These are phyloP conservation scores for Gallinago undulata DNA, from an alignment of 2,113 vertebrate genomes.

Conservation along the genomic window DNA sequence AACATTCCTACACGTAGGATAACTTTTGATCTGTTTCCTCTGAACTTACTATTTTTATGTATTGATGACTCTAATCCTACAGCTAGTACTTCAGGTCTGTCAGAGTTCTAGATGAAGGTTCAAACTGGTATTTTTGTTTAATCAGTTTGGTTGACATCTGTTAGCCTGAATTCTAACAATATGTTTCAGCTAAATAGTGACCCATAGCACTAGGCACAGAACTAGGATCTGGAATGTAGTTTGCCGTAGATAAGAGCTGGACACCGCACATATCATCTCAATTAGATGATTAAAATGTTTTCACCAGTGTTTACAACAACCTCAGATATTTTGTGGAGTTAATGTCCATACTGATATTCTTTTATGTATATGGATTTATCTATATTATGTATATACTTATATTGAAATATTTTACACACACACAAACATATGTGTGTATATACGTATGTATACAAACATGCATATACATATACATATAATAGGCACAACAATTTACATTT, in stretches of 20 bases:
- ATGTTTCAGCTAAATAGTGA: background rate
- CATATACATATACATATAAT: background rate
- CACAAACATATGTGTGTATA: background rate
- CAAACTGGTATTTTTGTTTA: background rate
- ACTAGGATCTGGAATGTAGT: background rate
- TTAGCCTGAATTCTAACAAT: background rate
- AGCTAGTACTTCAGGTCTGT: background rate
- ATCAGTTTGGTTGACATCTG: background rate
- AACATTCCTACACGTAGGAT: background rate
- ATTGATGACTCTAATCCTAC: background rate
- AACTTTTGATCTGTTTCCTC: background rate
- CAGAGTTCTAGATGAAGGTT: background rate
- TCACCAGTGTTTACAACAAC: background rate
- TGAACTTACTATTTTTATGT: background rate
- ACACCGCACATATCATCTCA: background rate
- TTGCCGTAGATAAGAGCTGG: background rate
- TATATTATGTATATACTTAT: background rate
- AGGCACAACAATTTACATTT: background rate
- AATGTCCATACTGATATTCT: background rate
- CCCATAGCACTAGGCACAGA: background rate
- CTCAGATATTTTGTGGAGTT: background rate
- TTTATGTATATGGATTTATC: background rate
- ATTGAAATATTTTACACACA: background rate
- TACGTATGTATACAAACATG: background rate
- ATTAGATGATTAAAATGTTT: background rate